Evolutionary conservation across 1,140 invertebrate species (phyloP).

Genomic region (Tetraneura akinire): DNA sequence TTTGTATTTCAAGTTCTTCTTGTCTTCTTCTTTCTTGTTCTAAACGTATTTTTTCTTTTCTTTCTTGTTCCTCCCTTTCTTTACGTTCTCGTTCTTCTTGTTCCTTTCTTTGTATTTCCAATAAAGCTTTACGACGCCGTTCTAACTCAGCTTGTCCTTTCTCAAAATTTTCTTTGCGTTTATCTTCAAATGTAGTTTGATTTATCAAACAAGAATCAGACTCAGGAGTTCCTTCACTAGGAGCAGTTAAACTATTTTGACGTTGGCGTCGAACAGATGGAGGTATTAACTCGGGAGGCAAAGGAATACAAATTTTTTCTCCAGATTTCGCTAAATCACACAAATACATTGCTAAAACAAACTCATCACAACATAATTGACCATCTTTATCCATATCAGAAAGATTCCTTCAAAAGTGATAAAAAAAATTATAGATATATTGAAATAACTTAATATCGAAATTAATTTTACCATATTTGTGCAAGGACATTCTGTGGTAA

Average conservation of each 20-base stretch:
- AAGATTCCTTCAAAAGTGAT: constrained; percentile 67
- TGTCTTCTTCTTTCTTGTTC: constrained; percentile 70
- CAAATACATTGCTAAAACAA: constrained; percentile 93
- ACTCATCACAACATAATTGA: constrained; percentile 90
- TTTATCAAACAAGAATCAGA: constrained; percentile 54
- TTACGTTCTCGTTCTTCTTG: constrained; percentile 89
- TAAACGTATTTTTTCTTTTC: constrained; percentile 75
- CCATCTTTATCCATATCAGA: constrained; percentile 93
- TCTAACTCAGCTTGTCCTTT: constrained; percentile 97
- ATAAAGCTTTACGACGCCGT: constrained; percentile 79
- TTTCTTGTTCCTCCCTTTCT: constrained; percentile 84
- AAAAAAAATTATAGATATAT: constrained; percentile 41
- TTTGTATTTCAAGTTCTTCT: constrained; percentile 72
- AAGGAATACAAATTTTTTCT: constrained; percentile 71
- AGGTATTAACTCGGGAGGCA: constrained; percentile 86
- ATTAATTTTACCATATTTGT: constrained; percentile 81
- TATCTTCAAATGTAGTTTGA: constrained; percentile 89
- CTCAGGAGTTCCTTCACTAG: constrained; percentile 53
- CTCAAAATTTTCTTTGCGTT: constrained; percentile 95
- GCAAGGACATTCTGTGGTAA: constrained; percentile 87
- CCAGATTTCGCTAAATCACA: constrained; percentile 84
- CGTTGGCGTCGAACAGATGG: constrained; percentile 68
- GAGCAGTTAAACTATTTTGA: constrained; percentile 62
- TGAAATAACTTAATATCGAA: constrained; percentile 35
- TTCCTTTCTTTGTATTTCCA: constrained; percentile 85